Percentiles rank a stretch among this genome's conserved stretches.
phyloP scores from a whole-genome alignment of 2,888 invertebrate species.

The Meloe dianella region DNA sequence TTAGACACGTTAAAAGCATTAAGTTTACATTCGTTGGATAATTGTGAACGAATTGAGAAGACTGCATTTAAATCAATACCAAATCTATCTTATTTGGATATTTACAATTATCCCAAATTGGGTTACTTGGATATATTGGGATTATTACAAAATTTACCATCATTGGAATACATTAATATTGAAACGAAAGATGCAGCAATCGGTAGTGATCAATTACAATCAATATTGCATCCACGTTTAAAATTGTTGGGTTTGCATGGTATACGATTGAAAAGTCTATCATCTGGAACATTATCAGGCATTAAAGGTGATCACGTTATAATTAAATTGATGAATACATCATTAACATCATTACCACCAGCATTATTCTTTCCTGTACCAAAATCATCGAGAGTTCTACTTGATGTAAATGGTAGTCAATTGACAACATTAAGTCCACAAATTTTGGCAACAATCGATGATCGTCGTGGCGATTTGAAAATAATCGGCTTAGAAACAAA shows the following conservation, averaged over 20 bases:
- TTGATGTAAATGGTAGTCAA: constrained; percentile 81
- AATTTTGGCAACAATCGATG: constrained; percentile 80
- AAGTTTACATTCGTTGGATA: constrained; percentile 70
- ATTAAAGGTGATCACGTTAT: constrained; percentile 74
- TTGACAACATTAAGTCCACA: constrained; percentile 79
- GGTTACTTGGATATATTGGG: constrained; percentile 89
- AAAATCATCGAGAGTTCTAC: constrained; percentile 77
- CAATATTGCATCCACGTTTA: constrained; percentile 79
- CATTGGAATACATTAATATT: constrained; percentile 78
- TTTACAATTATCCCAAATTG: constrained; percentile 78
- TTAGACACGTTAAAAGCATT: constrained; percentile 64
- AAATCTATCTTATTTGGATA: constrained; percentile 72
- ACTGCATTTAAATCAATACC: constrained; percentile 76
- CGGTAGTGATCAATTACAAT: constrained; percentile 81
- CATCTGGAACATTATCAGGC: constrained; percentile 84
- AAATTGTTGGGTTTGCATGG: constrained; percentile 78
- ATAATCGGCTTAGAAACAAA: constrained; percentile 78
- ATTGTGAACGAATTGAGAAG: constrained; percentile 81
- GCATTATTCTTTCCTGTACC: constrained; percentile 87
- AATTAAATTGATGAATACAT: constrained; percentile 82
- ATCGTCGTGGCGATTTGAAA: constrained; percentile 75
- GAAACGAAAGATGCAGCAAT: constrained; percentile 86
- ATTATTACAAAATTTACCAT: constrained; percentile 75
- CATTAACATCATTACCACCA: constrained; percentile 77
- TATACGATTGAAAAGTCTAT: constrained; percentile 74